Percentiles rank a stretch among this genome's conserved stretches.
phyloP scores from a whole-genome alignment of 2,113 vertebrate genomes.

The Erythrolamprus reginae region DNA sequence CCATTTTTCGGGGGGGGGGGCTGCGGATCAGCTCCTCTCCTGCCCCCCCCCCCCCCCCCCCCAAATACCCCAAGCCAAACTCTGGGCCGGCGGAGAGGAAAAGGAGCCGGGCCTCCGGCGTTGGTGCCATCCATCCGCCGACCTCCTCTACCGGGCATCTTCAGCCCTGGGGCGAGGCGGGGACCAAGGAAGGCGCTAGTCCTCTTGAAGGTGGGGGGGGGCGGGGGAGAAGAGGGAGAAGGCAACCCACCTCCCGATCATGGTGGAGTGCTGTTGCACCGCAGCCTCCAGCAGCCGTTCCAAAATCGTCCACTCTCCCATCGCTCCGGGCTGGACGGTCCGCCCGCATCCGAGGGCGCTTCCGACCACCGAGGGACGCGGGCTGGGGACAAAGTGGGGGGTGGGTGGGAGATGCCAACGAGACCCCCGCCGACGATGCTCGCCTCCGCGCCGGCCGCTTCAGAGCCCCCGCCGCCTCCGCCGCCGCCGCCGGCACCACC shows the following conservation, averaged over 20 bases:
- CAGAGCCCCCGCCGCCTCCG: background rate
- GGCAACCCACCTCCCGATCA: conserved; percentile 87
- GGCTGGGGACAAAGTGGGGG: too few species aligned
- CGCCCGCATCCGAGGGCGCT: conserved; percentile 9
- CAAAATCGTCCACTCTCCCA: conserved; percentile 98
- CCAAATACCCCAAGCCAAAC: background rate
- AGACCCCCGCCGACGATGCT: background rate
- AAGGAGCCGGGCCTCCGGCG: background rate
- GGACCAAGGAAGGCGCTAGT: background rate
- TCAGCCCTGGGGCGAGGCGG: background rate
- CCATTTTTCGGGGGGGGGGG: too few species aligned
- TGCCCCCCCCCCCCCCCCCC: too few species aligned
- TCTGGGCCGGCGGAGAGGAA: background rate
- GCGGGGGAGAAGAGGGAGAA: too few species aligned
- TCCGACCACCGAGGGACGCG: background rate
- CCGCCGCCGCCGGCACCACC: background rate
- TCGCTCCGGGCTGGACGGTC: conserved; percentile 65
- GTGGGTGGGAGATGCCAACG: too few species aligned
- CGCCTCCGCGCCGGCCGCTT: background rate
- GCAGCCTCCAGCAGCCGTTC: conserved; percentile 96
- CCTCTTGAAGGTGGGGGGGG: background rate
- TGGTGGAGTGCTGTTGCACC: conserved; percentile 97
- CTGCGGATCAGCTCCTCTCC: background rate
- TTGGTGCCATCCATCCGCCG: background rate
- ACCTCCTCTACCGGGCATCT: background rate